Conservation (phyloP, 2,113 vertebrate species). For the Sylvietta virens region DNA sequence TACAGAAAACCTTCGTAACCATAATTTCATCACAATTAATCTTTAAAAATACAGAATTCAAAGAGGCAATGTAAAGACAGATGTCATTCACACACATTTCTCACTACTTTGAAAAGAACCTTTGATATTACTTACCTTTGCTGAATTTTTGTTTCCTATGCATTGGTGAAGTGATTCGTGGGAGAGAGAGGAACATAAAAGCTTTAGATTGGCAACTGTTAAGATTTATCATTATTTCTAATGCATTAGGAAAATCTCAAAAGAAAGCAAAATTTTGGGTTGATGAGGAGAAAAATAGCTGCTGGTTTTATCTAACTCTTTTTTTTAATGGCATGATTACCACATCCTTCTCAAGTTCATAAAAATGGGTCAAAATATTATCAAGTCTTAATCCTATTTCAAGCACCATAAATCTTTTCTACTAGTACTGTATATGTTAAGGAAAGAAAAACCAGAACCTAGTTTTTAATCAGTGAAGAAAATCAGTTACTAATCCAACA, state of each 20-base stretch:
- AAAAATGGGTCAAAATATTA: not conserved
- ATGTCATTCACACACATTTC: not conserved
- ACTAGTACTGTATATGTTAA: not conserved
- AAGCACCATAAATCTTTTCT: not conserved
- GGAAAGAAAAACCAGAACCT: not conserved
- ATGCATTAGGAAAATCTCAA: not conserved
- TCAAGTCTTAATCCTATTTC: not conserved
- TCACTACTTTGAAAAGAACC: not conserved
- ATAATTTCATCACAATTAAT: not conserved
- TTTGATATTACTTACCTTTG: not conserved
- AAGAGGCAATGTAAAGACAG: not conserved
- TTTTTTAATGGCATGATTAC: not conserved
- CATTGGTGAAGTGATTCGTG: not conserved
- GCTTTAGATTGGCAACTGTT: not conserved
- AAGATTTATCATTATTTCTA: not conserved
- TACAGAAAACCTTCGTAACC: not conserved
- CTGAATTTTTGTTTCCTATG: not conserved
- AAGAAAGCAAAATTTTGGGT: not conserved
- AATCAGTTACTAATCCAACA: not conserved
- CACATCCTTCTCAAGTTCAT: not conserved
- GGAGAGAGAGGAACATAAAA: not conserved
- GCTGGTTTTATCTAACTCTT: not conserved
- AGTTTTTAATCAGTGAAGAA: not conserved
- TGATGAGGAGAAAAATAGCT: not conserved
- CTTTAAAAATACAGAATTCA: not conserved